Conservation (phyloP, 2,888 invertebrate genomes). For the Tachina lurida region DNA sequence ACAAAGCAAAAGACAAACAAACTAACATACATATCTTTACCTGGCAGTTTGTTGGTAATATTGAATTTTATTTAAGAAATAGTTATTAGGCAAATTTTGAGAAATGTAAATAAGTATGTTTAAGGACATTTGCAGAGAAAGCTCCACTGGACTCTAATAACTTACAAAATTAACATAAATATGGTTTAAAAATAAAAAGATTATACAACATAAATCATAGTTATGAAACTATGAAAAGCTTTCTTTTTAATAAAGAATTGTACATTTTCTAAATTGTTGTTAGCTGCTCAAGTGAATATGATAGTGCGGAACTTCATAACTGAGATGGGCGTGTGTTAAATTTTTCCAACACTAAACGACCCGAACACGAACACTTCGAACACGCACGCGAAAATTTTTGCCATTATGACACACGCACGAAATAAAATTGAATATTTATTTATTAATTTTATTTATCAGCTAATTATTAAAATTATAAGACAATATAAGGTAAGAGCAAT, state of each 20-base stretch:
- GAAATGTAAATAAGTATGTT: constrained; percentile 1
- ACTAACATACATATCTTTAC: not conserved
- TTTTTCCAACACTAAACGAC: no score
- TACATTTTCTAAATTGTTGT: no score
- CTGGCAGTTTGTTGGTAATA: not conserved
- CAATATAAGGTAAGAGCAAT: no score
- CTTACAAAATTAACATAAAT: constrained; percentile 34
- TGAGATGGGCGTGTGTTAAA: no score
- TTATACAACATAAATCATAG: constrained; percentile 25
- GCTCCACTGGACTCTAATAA: constrained; percentile 26
- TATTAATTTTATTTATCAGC: no score
- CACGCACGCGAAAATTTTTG: no score
- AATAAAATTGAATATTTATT: no score
- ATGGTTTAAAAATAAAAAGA: constrained; percentile 1
- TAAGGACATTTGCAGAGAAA: not conserved
- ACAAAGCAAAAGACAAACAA: not conserved
- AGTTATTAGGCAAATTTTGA: constrained; percentile 15
- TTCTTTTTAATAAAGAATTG: not conserved
- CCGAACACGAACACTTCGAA: no score
- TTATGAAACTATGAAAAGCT: constrained; percentile 8
- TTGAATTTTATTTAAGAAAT: constrained; percentile 19
- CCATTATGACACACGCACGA: no score
- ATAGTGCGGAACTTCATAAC: no score
- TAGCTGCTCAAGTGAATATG: no score
- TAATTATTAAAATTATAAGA: no score